phyloP scores from a whole-genome alignment of 2,113 vertebrate genomes.

The Charina bottae region DNA sequence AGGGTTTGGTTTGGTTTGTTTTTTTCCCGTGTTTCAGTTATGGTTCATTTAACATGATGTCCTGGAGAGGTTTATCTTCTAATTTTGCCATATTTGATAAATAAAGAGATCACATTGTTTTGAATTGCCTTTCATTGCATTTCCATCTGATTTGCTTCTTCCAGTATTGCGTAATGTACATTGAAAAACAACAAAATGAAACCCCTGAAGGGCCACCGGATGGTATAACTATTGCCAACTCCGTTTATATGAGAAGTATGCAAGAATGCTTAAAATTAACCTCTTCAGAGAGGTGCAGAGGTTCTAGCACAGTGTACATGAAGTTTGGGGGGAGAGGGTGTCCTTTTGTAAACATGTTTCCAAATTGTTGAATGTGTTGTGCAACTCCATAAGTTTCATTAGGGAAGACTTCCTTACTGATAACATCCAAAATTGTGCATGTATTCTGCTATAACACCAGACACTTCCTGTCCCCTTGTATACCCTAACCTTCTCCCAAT shows the following conservation, averaged over 20 bases:
- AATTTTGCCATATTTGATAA: slow-evolving; percentile 52
- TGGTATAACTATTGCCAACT: slow-evolving; percentile 6
- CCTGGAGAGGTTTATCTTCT: slow-evolving; percentile 34
- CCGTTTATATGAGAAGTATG: not conserved
- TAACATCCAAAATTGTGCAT: not conserved
- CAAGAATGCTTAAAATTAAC: not conserved
- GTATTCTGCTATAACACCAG: not conserved
- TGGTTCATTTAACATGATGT: slow-evolving; percentile 42
- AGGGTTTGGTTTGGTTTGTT: slow-evolving; percentile 40
- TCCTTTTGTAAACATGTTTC: not conserved
- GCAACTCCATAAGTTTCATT: not conserved
- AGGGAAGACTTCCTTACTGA: not conserved
- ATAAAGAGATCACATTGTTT: slow-evolving; percentile 49
- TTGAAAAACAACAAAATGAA: slow-evolving; percentile 1
- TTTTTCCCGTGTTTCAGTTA: slow-evolving; percentile 43
- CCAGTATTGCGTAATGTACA: slow-evolving; percentile 1
- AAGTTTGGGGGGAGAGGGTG: no score
- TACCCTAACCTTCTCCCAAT: not conserved
- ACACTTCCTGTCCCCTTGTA: not conserved
- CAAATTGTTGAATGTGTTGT: not conserved
- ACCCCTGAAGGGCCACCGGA: slow-evolving; percentile 12
- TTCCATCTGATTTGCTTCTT: slow-evolving; percentile 29
- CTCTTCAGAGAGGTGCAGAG: not conserved
- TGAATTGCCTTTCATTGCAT: slow-evolving; percentile 35
- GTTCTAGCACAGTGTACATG: not conserved